phyloP scores from a whole-genome alignment of 2,888 invertebrate genomes.

The Cephus nigrinus region DNA sequence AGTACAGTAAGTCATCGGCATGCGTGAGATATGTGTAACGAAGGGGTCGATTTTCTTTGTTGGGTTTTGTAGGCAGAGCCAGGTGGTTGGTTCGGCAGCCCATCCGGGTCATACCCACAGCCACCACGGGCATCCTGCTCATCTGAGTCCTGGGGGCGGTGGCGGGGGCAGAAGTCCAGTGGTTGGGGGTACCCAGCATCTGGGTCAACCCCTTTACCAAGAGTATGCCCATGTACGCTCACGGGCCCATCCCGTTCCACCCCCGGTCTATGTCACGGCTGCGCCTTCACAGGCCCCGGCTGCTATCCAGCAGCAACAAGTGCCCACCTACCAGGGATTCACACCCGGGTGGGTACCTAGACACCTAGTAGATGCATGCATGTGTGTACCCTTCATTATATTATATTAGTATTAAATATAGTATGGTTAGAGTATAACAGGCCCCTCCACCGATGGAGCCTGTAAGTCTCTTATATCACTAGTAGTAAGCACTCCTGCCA shows the following conservation, averaged over 20 bases:
- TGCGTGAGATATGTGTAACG: conserved; percentile 41
- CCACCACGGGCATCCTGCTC: conserved; percentile 60
- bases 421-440: not conserved
- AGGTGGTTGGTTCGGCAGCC: conserved; percentile 60
- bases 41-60: conserved; percentile 38
- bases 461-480: not conserved
- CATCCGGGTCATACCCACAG: conserved; percentile 58
- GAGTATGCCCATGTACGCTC: conserved; percentile 67
- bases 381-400: conserved; percentile 63
- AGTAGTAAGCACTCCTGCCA: not conserved
- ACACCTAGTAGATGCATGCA: conserved; percentile 66
- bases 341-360: conserved; percentile 67
- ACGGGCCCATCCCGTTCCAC: conserved; percentile 69
- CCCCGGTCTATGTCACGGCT: conserved; percentile 78
- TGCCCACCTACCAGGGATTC: conserved; percentile 66
- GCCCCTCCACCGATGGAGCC: not conserved
- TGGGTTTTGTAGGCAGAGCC: conserved; percentile 60
- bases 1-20: not conserved
- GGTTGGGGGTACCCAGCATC: conserved; percentile 69
- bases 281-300: conserved; percentile 64
- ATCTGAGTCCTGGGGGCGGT: conserved; percentile 55
- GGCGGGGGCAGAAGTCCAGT: conserved; percentile 61
- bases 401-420: conserved; percentile 17
- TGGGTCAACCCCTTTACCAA: conserved; percentile 74
- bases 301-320: conserved; percentile 63